Base-by-base conservation (phyloP, 2,797 vertebrate genomes). In the Pelobates cultripes region DNA sequence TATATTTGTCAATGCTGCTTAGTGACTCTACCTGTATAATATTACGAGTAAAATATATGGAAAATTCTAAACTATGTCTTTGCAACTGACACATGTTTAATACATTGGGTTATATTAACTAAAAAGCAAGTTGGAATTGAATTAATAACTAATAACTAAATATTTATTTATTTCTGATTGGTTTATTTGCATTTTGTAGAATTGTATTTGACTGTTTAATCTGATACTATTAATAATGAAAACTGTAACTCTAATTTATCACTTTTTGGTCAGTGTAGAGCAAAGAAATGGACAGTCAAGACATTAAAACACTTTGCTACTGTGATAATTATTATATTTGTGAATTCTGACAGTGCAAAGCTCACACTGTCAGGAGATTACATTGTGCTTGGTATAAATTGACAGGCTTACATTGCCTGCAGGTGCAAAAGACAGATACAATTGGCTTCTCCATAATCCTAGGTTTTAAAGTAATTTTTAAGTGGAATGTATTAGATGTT, bases 341-440 rank as follows among this genome's bases (percentile, higher is more conserved):
- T 64, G 28, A 3, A 64, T 17, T 3, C 44, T 73, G 68, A 43
- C 43, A 17, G 57, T 6, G 28, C 43, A 44, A 73, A 72, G n/a
- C 55, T 72, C 43, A 47, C 61, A 51, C 70, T 51, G 57, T 17
- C 60, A 43, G 57, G 61, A 66, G 17, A 79, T 61, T 53, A 6
- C 42, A 64, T 47, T 66, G 57, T 66, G 45, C 41, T 8, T 66
- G 60, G 77, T 70, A 73, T 28, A 72, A 64, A 79, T 66, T 66
- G 70, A 79, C 70, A 53, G 70, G 45, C 57, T 63, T 64, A 45
- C 71, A 64, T 64, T 64, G 44, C 77, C 77, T 66, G 17, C 57
- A 72, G 77, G 70, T 71, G 44, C 63, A 63, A 64, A 14, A 64
- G 43, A 51, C n/a, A 66, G 60, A 45, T 64, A 73, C 28, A 41